These are phyloP conservation scores for Ochropleura plecta DNA, from an alignment of 2,888 invertebrate genomes.

Conservation along the genomic window DNA sequence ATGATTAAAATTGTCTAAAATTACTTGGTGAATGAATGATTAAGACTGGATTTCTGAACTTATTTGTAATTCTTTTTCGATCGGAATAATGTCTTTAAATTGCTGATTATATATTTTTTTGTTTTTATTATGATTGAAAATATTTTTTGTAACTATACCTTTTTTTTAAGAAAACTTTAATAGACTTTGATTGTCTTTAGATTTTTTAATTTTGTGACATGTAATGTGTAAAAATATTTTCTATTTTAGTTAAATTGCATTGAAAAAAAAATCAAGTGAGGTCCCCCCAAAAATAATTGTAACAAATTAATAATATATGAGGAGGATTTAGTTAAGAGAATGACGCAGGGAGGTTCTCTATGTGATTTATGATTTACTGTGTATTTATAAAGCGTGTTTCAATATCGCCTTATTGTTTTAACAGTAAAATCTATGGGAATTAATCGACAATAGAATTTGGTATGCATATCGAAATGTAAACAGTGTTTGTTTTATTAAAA, in stretches of 20 bases:
- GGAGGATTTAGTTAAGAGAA: constrained; percentile 51
- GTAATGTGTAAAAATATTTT: neutral
- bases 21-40: neutral
- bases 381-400: constrained; percentile 45
- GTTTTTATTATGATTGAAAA: neutral
- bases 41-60: neutral
- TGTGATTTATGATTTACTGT: constrained; percentile 56
- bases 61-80: neutral
- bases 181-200: constrained; percentile 10
- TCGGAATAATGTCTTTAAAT: neutral
- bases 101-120: neutral
- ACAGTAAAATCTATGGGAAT: neutral
- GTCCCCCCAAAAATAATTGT: constrained; percentile 57
- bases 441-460: constrained; percentile 21
- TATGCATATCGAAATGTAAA: neutral
- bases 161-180: neutral
- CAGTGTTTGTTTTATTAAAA: neutral
- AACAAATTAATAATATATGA: constrained; percentile 62
- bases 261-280: constrained; percentile 37
- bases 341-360: constrained; percentile 55
- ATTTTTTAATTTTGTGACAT: neutral
- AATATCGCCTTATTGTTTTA: constrained; percentile 34
- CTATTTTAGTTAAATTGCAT: neutral
- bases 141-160: neutral
- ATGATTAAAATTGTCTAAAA: neutral